These are phyloP conservation scores for Heteromurus nitidus DNA, from an alignment of 2,888 invertebrate genomes.

Conservation along the genomic window DNA sequence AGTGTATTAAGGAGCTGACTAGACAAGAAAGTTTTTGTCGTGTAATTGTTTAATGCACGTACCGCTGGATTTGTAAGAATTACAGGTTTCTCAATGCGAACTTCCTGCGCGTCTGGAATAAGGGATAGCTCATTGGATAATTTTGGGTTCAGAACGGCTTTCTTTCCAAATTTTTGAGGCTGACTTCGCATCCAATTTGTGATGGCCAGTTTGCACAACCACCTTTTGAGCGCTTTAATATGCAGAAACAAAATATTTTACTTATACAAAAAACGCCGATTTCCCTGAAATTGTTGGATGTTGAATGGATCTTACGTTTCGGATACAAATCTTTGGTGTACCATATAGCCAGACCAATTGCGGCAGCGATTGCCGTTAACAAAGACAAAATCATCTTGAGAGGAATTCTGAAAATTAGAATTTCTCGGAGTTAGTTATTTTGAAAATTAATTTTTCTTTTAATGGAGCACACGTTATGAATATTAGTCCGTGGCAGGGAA, in stretches of 20 bases:
- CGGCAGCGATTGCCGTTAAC: conserved; percentile 61
- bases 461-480: too few relatives aligned
- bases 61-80: conserved; percentile 48
- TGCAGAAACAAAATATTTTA: too few relatives aligned
- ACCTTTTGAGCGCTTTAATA: conserved; percentile 65
- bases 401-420: background rate
- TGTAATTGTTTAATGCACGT: conserved; percentile 2
- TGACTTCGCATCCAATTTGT: conserved; percentile 69
- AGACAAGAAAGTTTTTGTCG: too few relatives aligned
- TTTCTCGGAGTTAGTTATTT: background rate
- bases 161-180: conserved; percentile 51
- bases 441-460: too few relatives aligned
- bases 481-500: too few relatives aligned
- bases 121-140: conserved; percentile 60
- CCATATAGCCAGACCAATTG: conserved; percentile 60
- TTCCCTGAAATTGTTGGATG: too few relatives aligned
- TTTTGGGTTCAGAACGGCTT: conserved; percentile 26
- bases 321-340: conserved; percentile 70
- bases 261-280: background rate
- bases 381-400: conserved; percentile 57
- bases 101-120: conserved; percentile 60
- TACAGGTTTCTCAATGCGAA: conserved; percentile 56
- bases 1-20: too few relatives aligned
- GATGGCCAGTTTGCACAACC: conserved; percentile 54
- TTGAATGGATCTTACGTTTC: conserved; percentile 63